Percentiles rank a stretch among this genome's conserved stretches.
Conservation (phyloP, 2,888 invertebrate species). For the Sceliomorpha sp. region DNA sequence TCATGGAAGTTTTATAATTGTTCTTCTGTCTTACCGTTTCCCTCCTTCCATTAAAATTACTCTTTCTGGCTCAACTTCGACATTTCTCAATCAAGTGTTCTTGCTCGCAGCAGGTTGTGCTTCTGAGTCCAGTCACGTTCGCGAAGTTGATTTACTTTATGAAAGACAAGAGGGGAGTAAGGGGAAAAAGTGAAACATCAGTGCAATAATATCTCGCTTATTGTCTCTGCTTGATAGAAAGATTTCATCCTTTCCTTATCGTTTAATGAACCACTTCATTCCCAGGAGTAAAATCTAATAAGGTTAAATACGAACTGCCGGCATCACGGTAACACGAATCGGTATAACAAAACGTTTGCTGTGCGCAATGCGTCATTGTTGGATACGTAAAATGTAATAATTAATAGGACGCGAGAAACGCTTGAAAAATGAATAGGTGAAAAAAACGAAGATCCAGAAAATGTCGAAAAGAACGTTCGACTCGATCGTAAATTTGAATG, state of each 20-base stretch:
- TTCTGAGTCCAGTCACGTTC: conserved; percentile 69
- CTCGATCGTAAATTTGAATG: neutral
- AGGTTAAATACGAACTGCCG: too few relatives aligned
- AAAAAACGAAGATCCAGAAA: too few relatives aligned
- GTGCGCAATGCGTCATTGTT: too few relatives aligned
- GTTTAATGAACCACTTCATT: conserved; percentile 30
- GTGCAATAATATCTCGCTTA: conserved; percentile 45
- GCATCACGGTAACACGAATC: too few relatives aligned
- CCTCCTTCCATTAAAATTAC: conserved; percentile 28
- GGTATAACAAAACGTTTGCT: too few relatives aligned
- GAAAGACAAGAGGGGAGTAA: conserved; percentile 55
- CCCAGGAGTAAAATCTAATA: too few relatives aligned
- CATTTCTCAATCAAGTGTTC: conserved; percentile 57
- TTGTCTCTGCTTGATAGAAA: conserved; percentile 26
- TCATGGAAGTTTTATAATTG: conserved; percentile 32
- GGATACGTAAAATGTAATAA: too few relatives aligned
- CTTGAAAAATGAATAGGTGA: too few relatives aligned
- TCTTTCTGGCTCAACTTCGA: conserved; percentile 45
- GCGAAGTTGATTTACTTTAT: conserved; percentile 69
- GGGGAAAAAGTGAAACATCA: conserved; percentile 16
- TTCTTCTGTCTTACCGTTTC: conserved; percentile 10
- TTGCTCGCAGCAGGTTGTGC: conserved; percentile 26
- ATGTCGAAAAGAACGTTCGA: too few relatives aligned
- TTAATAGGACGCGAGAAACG: too few relatives aligned
- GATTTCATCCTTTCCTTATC: conserved; percentile 19